These are phyloP conservation scores for Endomychus coccineus DNA, from an alignment of 2,888 invertebrate genomes.

Conservation along the genomic window DNA sequence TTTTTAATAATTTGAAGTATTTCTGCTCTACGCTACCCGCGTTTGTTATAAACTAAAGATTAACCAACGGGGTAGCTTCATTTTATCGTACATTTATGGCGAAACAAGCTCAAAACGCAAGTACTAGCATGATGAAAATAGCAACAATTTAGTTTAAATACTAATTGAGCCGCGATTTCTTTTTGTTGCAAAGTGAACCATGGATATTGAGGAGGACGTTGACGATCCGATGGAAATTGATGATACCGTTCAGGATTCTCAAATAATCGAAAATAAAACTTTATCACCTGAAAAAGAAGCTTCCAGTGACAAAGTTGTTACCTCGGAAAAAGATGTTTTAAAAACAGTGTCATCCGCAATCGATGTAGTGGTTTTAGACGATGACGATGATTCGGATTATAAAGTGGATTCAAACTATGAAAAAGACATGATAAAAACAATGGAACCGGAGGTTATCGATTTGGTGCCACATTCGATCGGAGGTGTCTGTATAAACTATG, in stretches of 20 bases:
- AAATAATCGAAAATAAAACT: conserved; percentile 36
- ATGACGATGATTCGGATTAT: conserved; percentile 11
- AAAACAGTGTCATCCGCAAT: background rate
- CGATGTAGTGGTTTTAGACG: conserved; percentile 13
- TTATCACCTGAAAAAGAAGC: conserved; percentile 4
- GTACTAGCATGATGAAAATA: no score
- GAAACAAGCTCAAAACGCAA: no score
- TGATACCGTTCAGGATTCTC: conserved; percentile 31
- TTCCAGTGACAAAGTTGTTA: conserved; percentile 12
- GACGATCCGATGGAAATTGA: conserved; percentile 38
- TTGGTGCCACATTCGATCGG: conserved; percentile 31
- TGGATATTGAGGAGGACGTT: conserved; percentile 25
- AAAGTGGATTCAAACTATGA: background rate
- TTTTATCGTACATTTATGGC: no score
- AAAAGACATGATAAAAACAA: conserved; percentile 14
- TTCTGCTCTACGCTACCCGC: no score
- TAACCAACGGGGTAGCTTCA: no score
- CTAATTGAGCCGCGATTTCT: no score
- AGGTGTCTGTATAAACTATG: conserved; percentile 51
- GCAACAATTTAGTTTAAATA: no score
- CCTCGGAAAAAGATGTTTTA: conserved; percentile 5
- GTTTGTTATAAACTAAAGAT: no score
- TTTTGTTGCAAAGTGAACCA: no score
- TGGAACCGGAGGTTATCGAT: conserved; percentile 33
- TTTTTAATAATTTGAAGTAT: no score